Percentiles rank a stretch among this genome's conserved stretches.
Evolutionary conservation across 2,888 invertebrate genomes (phyloP).

Genomic region (Toxonevra muliebris): DNA sequence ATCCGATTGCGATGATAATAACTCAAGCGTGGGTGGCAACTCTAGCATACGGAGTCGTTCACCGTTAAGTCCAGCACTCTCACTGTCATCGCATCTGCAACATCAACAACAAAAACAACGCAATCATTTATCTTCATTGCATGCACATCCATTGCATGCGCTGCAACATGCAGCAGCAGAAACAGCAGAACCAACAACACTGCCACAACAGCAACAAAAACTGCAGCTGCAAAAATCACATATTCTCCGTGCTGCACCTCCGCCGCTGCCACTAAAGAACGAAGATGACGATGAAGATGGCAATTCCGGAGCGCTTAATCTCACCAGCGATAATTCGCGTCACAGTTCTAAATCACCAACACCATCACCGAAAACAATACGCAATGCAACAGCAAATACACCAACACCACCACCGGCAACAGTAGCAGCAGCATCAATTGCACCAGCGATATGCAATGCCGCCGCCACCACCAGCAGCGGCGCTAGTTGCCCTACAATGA

Average conservation of each 20-base stretch:
- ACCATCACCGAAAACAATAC: constrained; percentile 47
- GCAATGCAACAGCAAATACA: constrained; percentile 38
- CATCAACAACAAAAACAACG: constrained; percentile 37
- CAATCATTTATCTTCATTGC: constrained; percentile 42
- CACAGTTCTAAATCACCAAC: constrained; percentile 59
- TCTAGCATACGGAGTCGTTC: constrained; percentile 63
- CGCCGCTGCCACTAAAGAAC: constrained; percentile 29
- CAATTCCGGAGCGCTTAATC: constrained; percentile 58
- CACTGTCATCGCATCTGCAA: constrained; percentile 38
- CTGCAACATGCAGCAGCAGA: constrained; percentile 35
- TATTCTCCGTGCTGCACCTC: neutral
- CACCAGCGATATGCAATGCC: constrained; percentile 40
- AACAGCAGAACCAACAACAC: constrained; percentile 30
- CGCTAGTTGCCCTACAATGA: neutral
- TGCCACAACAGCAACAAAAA: constrained; percentile 16
- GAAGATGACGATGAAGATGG: constrained; percentile 51
- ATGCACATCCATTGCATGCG: constrained; percentile 36
- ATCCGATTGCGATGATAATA: constrained; percentile 64
- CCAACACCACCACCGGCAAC: constrained; percentile 31
- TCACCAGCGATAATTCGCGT: constrained; percentile 62
- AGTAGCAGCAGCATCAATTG: constrained; percentile 38
- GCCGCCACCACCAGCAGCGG: constrained; percentile 38
- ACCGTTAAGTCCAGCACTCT: constrained; percentile 56
- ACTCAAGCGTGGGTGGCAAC: constrained; percentile 58
- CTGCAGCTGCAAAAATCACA: constrained; percentile 24